phyloP scores from a whole-genome alignment of 2,797 vertebrate species.

The Pangasius macronema region DNA sequence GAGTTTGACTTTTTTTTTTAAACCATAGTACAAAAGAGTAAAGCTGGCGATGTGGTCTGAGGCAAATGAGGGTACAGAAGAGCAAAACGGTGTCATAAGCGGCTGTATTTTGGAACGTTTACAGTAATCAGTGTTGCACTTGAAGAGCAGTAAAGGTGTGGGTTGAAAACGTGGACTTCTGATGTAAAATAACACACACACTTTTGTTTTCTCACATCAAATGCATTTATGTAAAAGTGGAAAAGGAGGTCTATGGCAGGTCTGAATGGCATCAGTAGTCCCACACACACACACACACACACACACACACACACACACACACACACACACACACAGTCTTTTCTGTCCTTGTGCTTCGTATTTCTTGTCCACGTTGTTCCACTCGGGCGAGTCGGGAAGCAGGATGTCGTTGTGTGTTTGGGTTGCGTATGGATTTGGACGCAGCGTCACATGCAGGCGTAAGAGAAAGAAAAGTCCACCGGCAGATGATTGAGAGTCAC shows the following conservation, averaged over 20 bases:
- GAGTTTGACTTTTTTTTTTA: background rate
- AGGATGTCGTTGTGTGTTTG: background rate
- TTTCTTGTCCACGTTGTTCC: conserved; percentile 45
- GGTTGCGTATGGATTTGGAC: background rate
- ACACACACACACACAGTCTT: conserved; percentile 41
- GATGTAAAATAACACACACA: conserved; percentile 37
- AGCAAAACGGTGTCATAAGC: background rate
- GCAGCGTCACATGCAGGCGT: conserved; percentile 4
- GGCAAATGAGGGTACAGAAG: background rate
- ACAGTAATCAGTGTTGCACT: background rate
- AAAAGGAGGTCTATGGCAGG: conserved; percentile 71
- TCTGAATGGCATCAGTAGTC: conserved; percentile 56
- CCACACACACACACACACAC: conserved; percentile 45
- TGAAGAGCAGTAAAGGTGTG: background rate
- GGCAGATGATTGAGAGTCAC: conserved; percentile 44
- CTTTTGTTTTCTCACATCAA: conserved; percentile 69
- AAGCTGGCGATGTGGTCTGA: background rate
- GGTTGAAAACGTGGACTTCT: too few species aligned
- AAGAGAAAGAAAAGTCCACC: conserved; percentile 46
- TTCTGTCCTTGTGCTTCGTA: conserved; percentile 51
- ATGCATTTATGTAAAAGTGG: conserved; percentile 78
- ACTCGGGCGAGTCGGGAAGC: background rate
- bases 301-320: conserved; percentile 27
- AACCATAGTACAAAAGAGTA: too few species aligned
- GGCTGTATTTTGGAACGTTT: background rate